Percentiles rank a stretch among this genome's conserved stretches.
phyloP scores from a whole-genome alignment of 2,888 invertebrate species.

The Phymatocera aterrima region DNA sequence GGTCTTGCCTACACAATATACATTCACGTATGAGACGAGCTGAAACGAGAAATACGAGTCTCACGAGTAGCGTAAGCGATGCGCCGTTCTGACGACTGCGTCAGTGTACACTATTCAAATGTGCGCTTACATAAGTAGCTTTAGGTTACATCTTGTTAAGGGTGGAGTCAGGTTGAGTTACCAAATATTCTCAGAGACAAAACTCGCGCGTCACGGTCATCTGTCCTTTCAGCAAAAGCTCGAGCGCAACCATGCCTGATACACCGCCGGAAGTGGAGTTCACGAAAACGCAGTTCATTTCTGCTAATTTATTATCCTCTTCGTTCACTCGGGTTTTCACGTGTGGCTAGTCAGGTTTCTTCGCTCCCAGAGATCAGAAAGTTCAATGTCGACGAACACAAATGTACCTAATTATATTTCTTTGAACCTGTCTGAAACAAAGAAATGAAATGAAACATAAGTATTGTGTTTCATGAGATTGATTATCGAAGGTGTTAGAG shows the following conservation, averaged over 20 bases:
- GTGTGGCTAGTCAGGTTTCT: no score
- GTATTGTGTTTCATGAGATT: background rate
- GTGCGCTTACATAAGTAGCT: slow-evolving; percentile 55
- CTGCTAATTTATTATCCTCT: no score
- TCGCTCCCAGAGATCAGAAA: no score
- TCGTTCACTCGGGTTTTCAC: no score
- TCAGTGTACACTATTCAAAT: slow-evolving; percentile 43
- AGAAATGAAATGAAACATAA: background rate
- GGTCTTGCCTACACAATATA: slow-evolving; percentile 6
- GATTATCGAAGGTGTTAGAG: background rate
- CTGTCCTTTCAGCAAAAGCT: background rate
- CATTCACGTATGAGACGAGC: slow-evolving; percentile 15
- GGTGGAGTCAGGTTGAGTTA: slow-evolving; percentile 47
- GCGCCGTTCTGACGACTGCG: slow-evolving; percentile 34
- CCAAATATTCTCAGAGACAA: slow-evolving; percentile 10
- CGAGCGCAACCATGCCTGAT: background rate
- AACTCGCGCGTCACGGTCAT: slow-evolving; percentile 18
- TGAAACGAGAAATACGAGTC: slow-evolving; percentile 42
- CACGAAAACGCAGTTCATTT: no score
- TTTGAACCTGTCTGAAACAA: background rate
- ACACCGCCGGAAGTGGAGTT: background rate
- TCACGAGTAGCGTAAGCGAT: slow-evolving; percentile 35
- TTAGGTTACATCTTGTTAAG: slow-evolving; percentile 57
- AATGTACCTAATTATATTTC: no score
- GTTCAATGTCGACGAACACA: no score